phyloP scores from a whole-genome alignment of 2,888 invertebrate species.

The Sphecodes monilicornis region DNA sequence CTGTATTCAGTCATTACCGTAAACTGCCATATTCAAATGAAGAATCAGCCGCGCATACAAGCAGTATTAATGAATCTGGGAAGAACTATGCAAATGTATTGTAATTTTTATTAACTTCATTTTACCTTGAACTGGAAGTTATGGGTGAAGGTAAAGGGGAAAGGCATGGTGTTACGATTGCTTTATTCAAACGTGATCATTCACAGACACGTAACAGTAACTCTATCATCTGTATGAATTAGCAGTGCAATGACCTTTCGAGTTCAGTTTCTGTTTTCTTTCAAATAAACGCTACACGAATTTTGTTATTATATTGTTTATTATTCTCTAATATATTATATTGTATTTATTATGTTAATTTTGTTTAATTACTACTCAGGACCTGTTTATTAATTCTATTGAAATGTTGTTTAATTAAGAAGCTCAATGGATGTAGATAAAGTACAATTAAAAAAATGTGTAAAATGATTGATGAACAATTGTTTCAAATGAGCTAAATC shows the following conservation, averaged over 20 bases:
- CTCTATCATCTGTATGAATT: neutral
- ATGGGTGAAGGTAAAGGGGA: neutral
- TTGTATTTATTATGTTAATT: neutral
- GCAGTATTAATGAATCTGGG: neutral
- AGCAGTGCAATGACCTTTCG: neutral
- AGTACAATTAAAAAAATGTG: neutral
- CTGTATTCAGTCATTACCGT: slow-evolving; percentile 25
- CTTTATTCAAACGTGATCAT: neutral
- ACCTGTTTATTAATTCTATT: neutral
- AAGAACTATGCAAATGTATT: neutral
- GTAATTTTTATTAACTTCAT: neutral
- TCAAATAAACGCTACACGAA: neutral
- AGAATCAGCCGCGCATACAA: neutral
- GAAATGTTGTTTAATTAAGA: neutral
- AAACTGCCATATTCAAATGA: neutral
- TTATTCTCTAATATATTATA: neutral
- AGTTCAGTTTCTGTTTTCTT: neutral
- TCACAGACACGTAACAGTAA: neutral
- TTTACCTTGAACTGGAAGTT: neutral
- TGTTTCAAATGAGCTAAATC: neutral
- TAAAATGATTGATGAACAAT: neutral
- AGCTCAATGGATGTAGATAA: neutral
- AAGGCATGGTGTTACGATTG: neutral
- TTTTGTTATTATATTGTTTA: neutral
- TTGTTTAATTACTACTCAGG: neutral